Percentiles rank a stretch among this genome's conserved stretches.
phyloP scores from a whole-genome alignment of 2,797 vertebrate genomes.

The Triplophysa yarkandensis region DNA sequence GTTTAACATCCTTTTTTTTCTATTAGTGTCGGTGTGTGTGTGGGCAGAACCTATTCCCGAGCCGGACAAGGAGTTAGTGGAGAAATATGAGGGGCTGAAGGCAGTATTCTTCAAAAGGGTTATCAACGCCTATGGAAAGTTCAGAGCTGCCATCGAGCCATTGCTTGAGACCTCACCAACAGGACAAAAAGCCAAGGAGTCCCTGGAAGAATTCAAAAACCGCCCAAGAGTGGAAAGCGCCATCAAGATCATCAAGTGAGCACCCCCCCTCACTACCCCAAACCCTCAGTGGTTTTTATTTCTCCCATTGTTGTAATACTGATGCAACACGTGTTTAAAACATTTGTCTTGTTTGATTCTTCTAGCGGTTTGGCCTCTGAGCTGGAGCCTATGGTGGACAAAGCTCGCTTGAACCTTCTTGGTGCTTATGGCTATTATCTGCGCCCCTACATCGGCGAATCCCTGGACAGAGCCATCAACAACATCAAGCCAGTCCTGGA shows the following conservation, averaged over 20 bases:
- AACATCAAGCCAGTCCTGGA: conserved; percentile 63
- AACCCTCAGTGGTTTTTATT: neutral
- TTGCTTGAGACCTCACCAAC: neutral
- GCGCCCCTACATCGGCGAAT: conserved; percentile 59
- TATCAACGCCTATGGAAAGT: conserved; percentile 15
- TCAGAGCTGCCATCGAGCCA: conserved; percentile 2
- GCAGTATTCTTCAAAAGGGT: conserved; percentile 62
- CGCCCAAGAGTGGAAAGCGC: conserved; percentile 49
- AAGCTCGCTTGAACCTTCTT: conserved; percentile 57
- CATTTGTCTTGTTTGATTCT: conserved; percentile 22
- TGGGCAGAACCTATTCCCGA: conserved; percentile 23
- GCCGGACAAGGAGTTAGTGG: conserved; percentile 69
- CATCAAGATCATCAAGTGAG: conserved; percentile 65
- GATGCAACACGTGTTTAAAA: conserved; percentile 5
- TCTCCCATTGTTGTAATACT: neutral
- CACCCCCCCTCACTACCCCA: neutral
- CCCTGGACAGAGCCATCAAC: conserved; percentile 61
- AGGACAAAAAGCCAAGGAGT: neutral
- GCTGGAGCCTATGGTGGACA: conserved; percentile 61
- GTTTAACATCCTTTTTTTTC: neutral
- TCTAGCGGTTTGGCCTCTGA: conserved; percentile 64
- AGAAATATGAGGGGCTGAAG: conserved; percentile 65
- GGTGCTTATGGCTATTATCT: conserved; percentile 65
- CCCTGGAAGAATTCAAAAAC: rapidly evolving
- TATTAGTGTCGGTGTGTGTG: conserved; percentile 73